Evolutionary conservation across 2,888 invertebrate species (phyloP).

Genomic region (Notodonta dromedarius): DNA sequence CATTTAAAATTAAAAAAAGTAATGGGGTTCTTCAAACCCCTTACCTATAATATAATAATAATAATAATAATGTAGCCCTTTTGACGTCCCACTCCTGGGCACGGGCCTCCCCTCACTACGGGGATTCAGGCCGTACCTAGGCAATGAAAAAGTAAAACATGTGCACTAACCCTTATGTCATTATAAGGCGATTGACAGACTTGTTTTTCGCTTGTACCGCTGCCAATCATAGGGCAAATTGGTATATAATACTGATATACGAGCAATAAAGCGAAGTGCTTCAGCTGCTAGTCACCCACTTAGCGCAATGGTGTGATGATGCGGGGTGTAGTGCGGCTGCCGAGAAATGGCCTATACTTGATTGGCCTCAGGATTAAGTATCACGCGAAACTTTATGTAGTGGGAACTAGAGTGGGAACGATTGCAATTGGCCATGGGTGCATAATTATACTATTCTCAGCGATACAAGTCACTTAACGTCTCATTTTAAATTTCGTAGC

Average conservation of each 20-base stretch:
- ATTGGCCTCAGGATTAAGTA: slow-evolving; percentile 46
- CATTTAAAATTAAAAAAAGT: no score
- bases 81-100: no score
- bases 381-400: slow-evolving; percentile 38
- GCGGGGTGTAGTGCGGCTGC: slow-evolving; percentile 26
- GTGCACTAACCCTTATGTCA: not conserved
- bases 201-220: not conserved
- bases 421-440: slow-evolving; percentile 17
- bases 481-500: no score
- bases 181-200: not conserved
- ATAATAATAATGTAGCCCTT: no score
- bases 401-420: slow-evolving; percentile 12
- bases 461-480: no score
- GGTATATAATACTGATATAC: slow-evolving; percentile 42
- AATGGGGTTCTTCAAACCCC: no score
- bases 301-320: slow-evolving; percentile 5
- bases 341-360: slow-evolving; percentile 40
- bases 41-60: no score
- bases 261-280: slow-evolving; percentile 40
- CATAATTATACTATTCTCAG: not conserved
- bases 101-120: no score
- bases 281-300: slow-evolving; percentile 18
- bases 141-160: no score
- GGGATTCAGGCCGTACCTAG: no score
- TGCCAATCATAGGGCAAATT: slow-evolving; percentile 18